Conservation (phyloP, 2,888 invertebrate genomes). For the Cantharis rufa region DNA sequence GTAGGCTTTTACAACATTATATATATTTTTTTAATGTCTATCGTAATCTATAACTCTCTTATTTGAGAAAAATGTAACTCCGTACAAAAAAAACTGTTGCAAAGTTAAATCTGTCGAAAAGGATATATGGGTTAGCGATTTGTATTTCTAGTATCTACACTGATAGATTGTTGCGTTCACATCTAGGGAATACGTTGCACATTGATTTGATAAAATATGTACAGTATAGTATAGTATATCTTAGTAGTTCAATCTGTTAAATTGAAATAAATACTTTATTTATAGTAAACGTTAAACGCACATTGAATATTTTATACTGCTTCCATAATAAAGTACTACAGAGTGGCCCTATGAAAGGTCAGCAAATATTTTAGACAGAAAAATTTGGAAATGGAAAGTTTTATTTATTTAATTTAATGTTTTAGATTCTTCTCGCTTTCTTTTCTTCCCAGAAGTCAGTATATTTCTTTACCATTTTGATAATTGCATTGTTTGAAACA, state of each 20-base stretch:
- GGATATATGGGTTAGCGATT: constrained; percentile 3
- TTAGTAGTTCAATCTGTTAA: background rate
- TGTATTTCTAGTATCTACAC: constrained; percentile 2
- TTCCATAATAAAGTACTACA: background rate
- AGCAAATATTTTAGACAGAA: too few species aligned
- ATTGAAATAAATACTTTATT: background rate
- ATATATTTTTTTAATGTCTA: background rate
- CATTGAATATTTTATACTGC: background rate
- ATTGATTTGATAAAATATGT: background rate
- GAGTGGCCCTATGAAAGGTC: too few species aligned
- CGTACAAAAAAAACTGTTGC: background rate
- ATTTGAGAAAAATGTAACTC: background rate
- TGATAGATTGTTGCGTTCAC: background rate
- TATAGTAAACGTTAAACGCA: background rate
- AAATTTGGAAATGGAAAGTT: too few species aligned
- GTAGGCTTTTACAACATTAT: background rate
- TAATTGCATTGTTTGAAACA: too few species aligned
- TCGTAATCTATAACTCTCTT: background rate
- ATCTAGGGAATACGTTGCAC: background rate
- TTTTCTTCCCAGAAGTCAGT: too few species aligned
- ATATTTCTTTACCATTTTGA: too few species aligned
- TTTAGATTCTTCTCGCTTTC: too few species aligned
- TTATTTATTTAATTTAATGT: too few species aligned
- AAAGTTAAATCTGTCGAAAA: constrained; percentile 3
- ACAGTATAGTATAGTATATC: background rate